A percentile compares a stretch with the other conserved stretches of the same genome.
phyloP scores from a whole-genome alignment of 2,888 invertebrate species.

The Melieria crassipennis region DNA sequence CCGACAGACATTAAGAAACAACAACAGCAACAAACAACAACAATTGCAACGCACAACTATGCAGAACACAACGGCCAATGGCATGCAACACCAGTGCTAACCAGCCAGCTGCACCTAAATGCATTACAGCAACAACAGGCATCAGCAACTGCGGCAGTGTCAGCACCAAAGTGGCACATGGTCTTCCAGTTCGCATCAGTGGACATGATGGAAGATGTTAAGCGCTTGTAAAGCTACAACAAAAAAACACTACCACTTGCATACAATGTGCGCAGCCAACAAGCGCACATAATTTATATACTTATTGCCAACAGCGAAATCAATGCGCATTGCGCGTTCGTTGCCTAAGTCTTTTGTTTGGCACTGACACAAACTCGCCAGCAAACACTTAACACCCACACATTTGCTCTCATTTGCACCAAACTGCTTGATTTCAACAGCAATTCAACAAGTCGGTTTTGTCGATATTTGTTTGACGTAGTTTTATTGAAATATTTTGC shows the following conservation, averaged over 20 bases:
- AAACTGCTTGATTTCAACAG: too few species aligned
- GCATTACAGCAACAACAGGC: too few species aligned
- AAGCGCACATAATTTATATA: background rate
- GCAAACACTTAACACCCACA: too few species aligned
- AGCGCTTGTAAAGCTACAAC: conserved; percentile 13
- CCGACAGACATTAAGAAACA: too few species aligned
- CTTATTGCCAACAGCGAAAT: background rate
- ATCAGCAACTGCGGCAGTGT: conserved; percentile 14
- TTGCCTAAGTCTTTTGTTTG: too few species aligned
- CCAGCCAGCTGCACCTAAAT: background rate
- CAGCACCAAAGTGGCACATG: conserved; percentile 44
- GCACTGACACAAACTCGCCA: too few species aligned
- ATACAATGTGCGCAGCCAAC: background rate
- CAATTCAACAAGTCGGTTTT: too few species aligned
- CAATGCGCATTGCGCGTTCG: too few species aligned
- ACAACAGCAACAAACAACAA: too few species aligned
- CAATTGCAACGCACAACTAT: background rate
- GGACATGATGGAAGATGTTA: conserved; percentile 20
- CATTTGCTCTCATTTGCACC: too few species aligned
- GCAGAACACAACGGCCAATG: background rate
- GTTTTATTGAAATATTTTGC: too few species aligned
- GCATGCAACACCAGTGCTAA: background rate
- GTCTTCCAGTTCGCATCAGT: conserved; percentile 43
- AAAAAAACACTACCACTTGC: background rate
- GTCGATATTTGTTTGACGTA: too few species aligned